Conservation (phyloP, 2,888 invertebrate genomes). For the Papilio demoleus region DNA sequence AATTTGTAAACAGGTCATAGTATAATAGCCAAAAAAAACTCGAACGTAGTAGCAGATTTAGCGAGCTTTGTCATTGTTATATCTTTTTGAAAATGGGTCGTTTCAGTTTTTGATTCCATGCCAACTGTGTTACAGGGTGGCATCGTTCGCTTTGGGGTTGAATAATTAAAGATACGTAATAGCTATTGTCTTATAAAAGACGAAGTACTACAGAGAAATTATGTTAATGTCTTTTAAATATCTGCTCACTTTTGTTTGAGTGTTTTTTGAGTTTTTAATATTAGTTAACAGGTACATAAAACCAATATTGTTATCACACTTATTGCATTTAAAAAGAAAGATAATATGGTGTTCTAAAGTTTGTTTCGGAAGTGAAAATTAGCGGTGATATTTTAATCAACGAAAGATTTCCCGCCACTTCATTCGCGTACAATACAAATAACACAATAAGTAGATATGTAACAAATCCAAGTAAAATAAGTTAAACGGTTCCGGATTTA, state of each 20-base stretch:
- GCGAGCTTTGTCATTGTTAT: conserved; percentile 26
- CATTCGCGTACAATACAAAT: too few species aligned
- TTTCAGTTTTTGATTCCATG: conserved; percentile 23
- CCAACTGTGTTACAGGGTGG: conserved; percentile 33
- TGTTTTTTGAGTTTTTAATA: neutral
- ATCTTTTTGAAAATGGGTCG: conserved; percentile 25
- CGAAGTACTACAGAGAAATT: neutral
- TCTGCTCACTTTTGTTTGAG: neutral
- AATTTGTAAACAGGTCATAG: neutral
- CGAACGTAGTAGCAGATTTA: neutral
- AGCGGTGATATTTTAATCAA: too few species aligned
- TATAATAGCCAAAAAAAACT: neutral
- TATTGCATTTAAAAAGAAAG: neutral
- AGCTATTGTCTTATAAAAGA: neutral
- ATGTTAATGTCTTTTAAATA: neutral
- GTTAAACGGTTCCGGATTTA: too few species aligned
- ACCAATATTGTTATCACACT: neutral
- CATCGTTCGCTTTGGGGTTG: neutral
- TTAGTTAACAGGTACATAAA: neutral
- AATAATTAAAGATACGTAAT: conserved; percentile 1
- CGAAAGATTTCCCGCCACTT: too few species aligned
- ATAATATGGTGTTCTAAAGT: too few species aligned
- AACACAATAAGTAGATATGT: too few species aligned
- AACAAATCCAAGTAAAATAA: too few species aligned
- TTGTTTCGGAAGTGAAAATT: too few species aligned